Conservation (phyloP, 1,140 invertebrate species). For the Ptiloglossa arizonensis region DNA sequence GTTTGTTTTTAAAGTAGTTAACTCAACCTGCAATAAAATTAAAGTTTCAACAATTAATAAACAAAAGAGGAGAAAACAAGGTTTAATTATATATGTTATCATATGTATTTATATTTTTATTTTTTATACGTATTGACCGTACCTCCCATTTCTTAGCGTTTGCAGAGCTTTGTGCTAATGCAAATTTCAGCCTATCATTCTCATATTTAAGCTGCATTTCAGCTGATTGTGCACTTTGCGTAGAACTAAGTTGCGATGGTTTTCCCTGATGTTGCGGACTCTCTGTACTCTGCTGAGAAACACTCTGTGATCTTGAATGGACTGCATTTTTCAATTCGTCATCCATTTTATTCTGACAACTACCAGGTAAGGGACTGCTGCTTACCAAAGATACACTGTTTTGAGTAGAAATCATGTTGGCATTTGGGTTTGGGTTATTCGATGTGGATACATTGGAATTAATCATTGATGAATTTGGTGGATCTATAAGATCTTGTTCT, state of each 20-base stretch:
- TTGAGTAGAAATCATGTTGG: slow-evolving; percentile 79
- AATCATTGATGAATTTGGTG: slow-evolving; percentile 81
- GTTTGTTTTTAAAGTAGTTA: slow-evolving; percentile 97
- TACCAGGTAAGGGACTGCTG: slow-evolving; percentile 78
- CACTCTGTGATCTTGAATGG: slow-evolving; percentile 79
- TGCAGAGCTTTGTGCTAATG: slow-evolving; percentile 96
- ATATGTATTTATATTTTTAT: not conserved
- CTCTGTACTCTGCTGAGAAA: slow-evolving; percentile 79
- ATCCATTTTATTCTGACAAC: slow-evolving; percentile 76
- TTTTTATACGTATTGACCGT: slow-evolving; percentile 12
- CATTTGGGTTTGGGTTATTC: slow-evolving; percentile 79
- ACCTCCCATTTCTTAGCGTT: slow-evolving; percentile 99
- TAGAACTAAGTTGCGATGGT: slow-evolving; percentile 64
- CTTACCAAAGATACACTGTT: slow-evolving; percentile 80
- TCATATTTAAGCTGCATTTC: slow-evolving; percentile 98
- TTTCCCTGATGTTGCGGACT: slow-evolving; percentile 81
- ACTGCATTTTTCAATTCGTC: slow-evolving; percentile 79
- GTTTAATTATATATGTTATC: not conserved
- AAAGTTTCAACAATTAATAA: not conserved
- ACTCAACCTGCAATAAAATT: slow-evolving; percentile 85
- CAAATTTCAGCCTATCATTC: slow-evolving; percentile 97
- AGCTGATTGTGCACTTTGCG: slow-evolving; percentile 77
- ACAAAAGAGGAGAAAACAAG: not conserved
- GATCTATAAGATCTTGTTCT: slow-evolving; percentile 81
- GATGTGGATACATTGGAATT: slow-evolving; percentile 79